These are phyloP conservation scores for Pteruthius melanotis DNA, from an alignment of 2,113 vertebrate genomes.

Conservation along the genomic window DNA sequence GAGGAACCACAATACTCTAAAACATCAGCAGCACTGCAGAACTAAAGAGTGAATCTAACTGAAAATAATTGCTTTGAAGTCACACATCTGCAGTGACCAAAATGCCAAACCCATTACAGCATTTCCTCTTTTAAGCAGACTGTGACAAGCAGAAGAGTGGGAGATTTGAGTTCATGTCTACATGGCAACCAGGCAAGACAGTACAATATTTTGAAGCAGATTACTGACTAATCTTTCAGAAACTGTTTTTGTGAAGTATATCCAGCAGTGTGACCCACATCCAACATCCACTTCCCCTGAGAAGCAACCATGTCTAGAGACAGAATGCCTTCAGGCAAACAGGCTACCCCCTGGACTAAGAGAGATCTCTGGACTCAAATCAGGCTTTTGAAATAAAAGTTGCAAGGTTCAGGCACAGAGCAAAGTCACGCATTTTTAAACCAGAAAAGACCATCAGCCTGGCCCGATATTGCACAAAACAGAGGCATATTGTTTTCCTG, in stretches of 20 bases:
- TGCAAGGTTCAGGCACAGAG: neutral
- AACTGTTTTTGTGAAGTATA: neutral
- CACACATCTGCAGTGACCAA: neutral
- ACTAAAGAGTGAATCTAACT: neutral
- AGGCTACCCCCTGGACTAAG: neutral
- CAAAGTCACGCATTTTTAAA: neutral
- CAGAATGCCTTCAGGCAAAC: neutral
- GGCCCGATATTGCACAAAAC: neutral
- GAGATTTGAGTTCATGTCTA: neutral
- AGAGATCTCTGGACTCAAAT: neutral
- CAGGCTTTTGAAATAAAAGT: neutral
- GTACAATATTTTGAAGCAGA: neutral
- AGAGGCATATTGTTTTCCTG: neutral
- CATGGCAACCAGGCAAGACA: accelerated
- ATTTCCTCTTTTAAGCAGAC: neutral
- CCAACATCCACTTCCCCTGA: neutral
- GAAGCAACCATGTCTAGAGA: neutral
- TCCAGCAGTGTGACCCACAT: neutral
- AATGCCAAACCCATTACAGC: neutral
- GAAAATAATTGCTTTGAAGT: neutral
- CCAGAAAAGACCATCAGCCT: neutral
- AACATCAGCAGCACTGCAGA: neutral
- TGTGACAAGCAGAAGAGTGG: neutral
- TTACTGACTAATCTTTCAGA: neutral
- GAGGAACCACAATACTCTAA: neutral